phyloP scores from a whole-genome alignment of 1,140 invertebrate species.

The Cotesia chilonis region DNA sequence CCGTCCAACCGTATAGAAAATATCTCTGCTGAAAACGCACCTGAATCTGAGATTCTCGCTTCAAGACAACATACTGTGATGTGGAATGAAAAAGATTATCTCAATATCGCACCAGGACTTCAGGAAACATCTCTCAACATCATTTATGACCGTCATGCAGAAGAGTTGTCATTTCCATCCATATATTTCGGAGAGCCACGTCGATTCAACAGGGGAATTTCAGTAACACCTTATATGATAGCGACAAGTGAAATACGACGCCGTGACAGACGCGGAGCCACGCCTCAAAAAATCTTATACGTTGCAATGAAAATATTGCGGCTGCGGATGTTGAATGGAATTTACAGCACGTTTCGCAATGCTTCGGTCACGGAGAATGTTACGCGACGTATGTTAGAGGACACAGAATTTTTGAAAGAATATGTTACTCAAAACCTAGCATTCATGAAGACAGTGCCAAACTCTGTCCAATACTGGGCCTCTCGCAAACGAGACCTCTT shows the following conservation, averaged over 20 bases:
- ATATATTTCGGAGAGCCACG: constrained; percentile 45
- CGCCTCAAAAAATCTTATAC: constrained; percentile 25
- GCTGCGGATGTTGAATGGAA: constrained; percentile 8
- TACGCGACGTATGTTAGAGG: constrained; percentile 21
- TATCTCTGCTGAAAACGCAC: neutral
- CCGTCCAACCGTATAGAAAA: constrained; percentile 14
- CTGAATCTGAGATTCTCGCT: constrained; percentile 21
- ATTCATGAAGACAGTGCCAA: constrained; percentile 22
- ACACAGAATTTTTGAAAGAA: constrained; percentile 21
- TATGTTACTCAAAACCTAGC: constrained; percentile 1
- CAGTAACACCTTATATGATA: constrained; percentile 44
- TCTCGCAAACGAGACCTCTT: constrained; percentile 7
- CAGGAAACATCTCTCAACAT: neutral
- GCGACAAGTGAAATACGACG: constrained; percentile 42
- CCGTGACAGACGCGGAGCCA: constrained; percentile 18
- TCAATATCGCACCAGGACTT: constrained; percentile 42
- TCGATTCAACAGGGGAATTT: constrained; percentile 23
- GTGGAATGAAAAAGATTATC: constrained; percentile 42
- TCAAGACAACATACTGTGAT: constrained; percentile 46
- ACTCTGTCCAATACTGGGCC: constrained; percentile 20
- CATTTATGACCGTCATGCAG: constrained; percentile 40
- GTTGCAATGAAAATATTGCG: constrained; percentile 14
- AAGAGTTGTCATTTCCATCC: constrained; percentile 48
- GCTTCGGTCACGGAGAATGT: constrained; percentile 17
- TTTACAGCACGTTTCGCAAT: constrained; percentile 22